Evolutionary conservation across 2,113 vertebrate species (phyloP), one percentile per base, ranked within the genome.

Genomic region (Silurus asotus): DNA sequence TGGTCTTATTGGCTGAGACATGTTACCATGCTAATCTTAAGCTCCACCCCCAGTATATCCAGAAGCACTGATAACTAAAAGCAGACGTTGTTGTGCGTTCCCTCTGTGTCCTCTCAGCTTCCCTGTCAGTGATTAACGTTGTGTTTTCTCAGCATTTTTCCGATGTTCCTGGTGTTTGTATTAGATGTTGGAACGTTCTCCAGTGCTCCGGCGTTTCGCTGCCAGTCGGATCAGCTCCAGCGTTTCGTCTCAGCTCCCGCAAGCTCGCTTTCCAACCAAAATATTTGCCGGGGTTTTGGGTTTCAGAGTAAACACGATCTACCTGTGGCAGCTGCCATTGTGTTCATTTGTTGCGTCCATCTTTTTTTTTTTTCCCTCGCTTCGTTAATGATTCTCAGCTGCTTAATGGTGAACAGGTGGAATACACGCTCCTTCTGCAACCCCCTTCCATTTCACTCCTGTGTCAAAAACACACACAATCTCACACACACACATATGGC

Each of bases 331-430:
- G 84, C 84, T 78, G 84, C 61, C 84, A 45, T 25, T n/a, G 82
- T 49, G 69, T 69, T 78, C 37, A 3, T 49, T 51, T 53, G n/a
- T 64, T 61, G 48, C 72, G n/a, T 4, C 0, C 14, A 13, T 25
- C 59, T 20, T 20, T 15, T 56, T 51, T 51, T 48, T 25, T 8
- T 75, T 84, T 74, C 64, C 55, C 9, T 53, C 23, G 23, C 13
- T 48, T 51, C 20, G 25, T 19, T 85, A 85, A 85, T 79, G 84
- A 53, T 11, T 85, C 74, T 79, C 84, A 85, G 84, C 84, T 85
- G 84, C 17, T 28, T 85, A 85, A 85, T 85, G 74, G 75, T 15
- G 49, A 85, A 56, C 84, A 85, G 84, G 84, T 85, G 84, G 84
- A 85, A 53, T 7, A 77, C 23, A 65, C 55, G 2, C 23, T 78